A percentile compares a stretch with the other conserved stretches of the same genome.
phyloP scores from a whole-genome alignment of 1,140 invertebrate genomes.

The Cataglyphis hispanica region DNA sequence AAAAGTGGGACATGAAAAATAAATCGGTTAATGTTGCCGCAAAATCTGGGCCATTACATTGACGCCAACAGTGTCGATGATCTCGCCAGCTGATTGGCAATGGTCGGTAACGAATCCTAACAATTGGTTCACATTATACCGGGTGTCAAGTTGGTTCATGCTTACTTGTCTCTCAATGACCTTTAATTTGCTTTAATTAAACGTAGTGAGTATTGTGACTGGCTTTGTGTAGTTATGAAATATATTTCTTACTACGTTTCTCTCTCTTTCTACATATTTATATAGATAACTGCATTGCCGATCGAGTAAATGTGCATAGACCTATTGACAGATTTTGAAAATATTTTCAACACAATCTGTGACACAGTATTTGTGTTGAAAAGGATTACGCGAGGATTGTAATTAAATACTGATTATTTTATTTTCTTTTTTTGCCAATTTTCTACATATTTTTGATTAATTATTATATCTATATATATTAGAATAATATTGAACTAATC shows the following conservation, averaged over 20 bases:
- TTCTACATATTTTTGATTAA: neutral
- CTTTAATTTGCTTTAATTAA: conserved; percentile 80
- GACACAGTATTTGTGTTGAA: no score
- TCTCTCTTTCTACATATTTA: neutral
- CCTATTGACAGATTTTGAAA: neutral
- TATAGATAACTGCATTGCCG: conserved; percentile 59
- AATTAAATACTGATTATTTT: neutral
- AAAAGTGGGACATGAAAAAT: conserved; percentile 76
- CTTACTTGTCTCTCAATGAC: conserved; percentile 73
- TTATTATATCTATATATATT: neutral
- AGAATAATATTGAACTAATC: neutral
- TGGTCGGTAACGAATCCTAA: conserved; percentile 73
- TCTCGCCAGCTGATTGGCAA: conserved; percentile 62
- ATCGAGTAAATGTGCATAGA: neutral
- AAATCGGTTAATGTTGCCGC: conserved; percentile 75
- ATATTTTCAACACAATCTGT: neutral
- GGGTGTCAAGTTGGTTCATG: conserved; percentile 41
- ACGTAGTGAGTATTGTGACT: conserved; percentile 69
- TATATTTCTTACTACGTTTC: neutral
- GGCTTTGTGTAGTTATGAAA: neutral
- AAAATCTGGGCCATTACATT: conserved; percentile 77
- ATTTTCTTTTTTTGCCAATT: neutral
- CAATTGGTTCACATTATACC: conserved; percentile 61
- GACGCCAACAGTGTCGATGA: conserved; percentile 64
- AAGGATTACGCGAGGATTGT: neutral